Percentiles rank a stretch among this genome's conserved stretches.
Evolutionary conservation across 2,113 vertebrate genomes (phyloP).

Genomic region (Protomyctophum bolini): DNA sequence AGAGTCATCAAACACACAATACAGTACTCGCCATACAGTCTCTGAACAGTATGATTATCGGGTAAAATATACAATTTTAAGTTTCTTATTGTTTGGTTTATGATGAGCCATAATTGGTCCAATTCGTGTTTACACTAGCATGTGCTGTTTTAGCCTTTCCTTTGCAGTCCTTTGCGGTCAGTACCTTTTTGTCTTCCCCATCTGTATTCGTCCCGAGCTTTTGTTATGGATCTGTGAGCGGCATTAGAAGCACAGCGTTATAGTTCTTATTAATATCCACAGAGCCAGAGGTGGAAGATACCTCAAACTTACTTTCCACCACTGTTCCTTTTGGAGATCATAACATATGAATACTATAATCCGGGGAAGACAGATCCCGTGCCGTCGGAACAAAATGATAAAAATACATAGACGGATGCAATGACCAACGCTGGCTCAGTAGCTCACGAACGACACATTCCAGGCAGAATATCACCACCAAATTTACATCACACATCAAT

Average conservation of each 20-base stretch:
- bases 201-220: slow-evolving; percentile 10
- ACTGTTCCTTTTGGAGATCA: too few relatives aligned
- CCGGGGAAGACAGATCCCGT: too few relatives aligned
- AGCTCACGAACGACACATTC: too few relatives aligned
- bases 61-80: slow-evolving; percentile 51
- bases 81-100: slow-evolving; percentile 33
- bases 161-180: slow-evolving; percentile 4
- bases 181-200: not conserved
- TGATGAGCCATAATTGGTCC: slow-evolving; percentile 14
- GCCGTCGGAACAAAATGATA: too few relatives aligned
- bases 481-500: too few relatives aligned
- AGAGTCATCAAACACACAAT: slow-evolving; percentile 10
- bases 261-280: not conserved
- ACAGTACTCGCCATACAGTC: slow-evolving; percentile 13
- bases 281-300: too few relatives aligned
- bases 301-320: too few relatives aligned
- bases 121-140: slow-evolving; percentile 21
- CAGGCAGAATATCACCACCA: too few relatives aligned
- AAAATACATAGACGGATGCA: too few relatives aligned
- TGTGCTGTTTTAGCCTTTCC: slow-evolving; percentile 7
- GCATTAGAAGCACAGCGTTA: not conserved
- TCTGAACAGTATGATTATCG: slow-evolving; percentile 14
- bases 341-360: too few relatives aligned
- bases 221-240: slow-evolving; percentile 13
- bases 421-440: too few relatives aligned